Evolutionary conservation across 2,113 vertebrate species (phyloP), one percentile per base, ranked within the genome.

Genomic region (Chaetops frenatus): DNA sequence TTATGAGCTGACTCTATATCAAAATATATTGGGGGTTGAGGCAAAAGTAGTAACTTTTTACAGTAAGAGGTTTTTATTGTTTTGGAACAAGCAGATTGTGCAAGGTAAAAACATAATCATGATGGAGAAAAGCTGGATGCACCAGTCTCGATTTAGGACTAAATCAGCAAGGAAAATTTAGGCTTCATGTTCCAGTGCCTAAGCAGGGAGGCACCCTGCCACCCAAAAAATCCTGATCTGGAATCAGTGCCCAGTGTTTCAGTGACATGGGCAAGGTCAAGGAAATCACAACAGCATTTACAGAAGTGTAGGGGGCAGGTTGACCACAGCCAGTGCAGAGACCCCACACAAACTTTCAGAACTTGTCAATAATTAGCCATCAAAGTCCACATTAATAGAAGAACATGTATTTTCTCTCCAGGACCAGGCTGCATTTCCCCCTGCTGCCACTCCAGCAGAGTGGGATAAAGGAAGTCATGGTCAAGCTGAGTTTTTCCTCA

Each of bases 111-210:
- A 23, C 8, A 60, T 14, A 40, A 58, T 17, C 21, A 31, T 0
- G 0, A 16, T 35, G 10, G 24, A 56, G 33, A 65, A 40, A 31
- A 94, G 22, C 14, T 36, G 50, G 28, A 56, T n/a, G 27, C 54
- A 69, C 5, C 29, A 47, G 18, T 40, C 27, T 69, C 8, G 6
- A 48, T 91, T 82, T 13, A 4, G 25, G n/a, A 6, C 13, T 57
- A 61, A 82, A 76, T 7, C 2, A 7, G 8, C 25, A 62, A 44
- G 54, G 36, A 72, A 82, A 88, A 80, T 17, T 8, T 7, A 10
- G 10, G 7, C 6, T 22, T 45, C 0, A 0, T 58, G 24, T 19
- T 66, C 13, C 31, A 84, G 5, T 7, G 9, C 4, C 25, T 28
- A 8, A 65, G 12, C 1, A 56, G 18, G 5, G 28, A 81, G 20